A percentile compares a stretch with the other conserved stretches of the same genome.
Conservation (phyloP, 2,797 vertebrate genomes). For the Poecilia velifera region DNA sequence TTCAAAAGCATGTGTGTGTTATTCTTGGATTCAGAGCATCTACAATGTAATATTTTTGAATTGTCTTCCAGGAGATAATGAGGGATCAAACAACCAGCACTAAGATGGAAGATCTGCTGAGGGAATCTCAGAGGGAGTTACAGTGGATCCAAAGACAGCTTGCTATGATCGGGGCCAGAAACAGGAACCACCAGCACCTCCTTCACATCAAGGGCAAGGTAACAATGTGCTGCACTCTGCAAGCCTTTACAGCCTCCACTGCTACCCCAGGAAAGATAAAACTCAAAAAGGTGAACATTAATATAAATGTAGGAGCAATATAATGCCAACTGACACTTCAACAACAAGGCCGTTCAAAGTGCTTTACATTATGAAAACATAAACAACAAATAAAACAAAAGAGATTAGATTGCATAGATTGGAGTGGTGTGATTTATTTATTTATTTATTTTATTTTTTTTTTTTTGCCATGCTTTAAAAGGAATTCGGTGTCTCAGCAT, state of each 20-base stretch:
- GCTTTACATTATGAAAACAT: background rate
- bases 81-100: conserved; percentile 68
- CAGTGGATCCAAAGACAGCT: conserved; percentile 85
- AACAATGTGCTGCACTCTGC: conserved; percentile 10
- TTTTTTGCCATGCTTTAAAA: background rate
- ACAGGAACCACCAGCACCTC: conserved; percentile 61
- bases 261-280: background rate
- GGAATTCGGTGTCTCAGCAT: background rate
- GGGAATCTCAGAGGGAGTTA: conserved; percentile 82
- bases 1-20: background rate
- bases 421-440: too few relatives aligned
- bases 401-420: background rate
- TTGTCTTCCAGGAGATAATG: conserved; percentile 72
- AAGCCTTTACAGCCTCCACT: conserved; percentile 14
- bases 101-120: conserved; percentile 76
- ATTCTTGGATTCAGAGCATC: conserved; percentile 12
- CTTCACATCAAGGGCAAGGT: conserved; percentile 69
- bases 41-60: conserved; percentile 18
- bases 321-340: background rate
- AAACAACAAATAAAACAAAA: background rate
- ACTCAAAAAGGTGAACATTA: background rate
- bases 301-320: background rate
- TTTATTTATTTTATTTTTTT: too few relatives aligned
- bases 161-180: conserved; percentile 75
- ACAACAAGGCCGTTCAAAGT: background rate